A percentile compares a stretch with the other conserved stretches of the same genome.
These are phyloP conservation scores for Xenopus laevis DNA, from an alignment of 2,113 vertebrate species.

Conservation along the genomic window DNA sequence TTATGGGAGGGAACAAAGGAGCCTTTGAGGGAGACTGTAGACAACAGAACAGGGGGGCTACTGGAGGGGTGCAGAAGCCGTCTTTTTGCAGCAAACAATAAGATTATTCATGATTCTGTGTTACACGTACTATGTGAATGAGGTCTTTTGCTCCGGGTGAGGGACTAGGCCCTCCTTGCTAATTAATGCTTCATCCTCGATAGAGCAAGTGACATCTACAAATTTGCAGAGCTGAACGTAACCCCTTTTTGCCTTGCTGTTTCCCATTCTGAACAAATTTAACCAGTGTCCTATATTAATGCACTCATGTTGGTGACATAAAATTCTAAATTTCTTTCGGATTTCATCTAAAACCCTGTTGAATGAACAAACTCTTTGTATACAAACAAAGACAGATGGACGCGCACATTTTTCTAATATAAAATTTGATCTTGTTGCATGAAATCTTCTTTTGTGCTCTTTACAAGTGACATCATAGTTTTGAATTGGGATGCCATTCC, in stretches of 20 bases:
- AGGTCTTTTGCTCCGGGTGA: constrained; percentile 13
- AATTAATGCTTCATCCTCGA: constrained; percentile 30
- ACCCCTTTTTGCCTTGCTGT: background rate
- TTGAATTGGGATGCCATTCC: too few species aligned
- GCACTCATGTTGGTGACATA: too few species aligned
- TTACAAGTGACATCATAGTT: too few species aligned
- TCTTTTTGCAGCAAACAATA: constrained; percentile 27
- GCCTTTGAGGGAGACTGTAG: constrained; percentile 23
- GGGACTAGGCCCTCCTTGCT: constrained; percentile 14
- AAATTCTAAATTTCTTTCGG: too few species aligned
- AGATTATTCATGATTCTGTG: constrained; percentile 30
- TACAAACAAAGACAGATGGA: too few species aligned
- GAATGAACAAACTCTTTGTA: too few species aligned
- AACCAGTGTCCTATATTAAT: too few species aligned
- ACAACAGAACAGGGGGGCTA: constrained; percentile 19
- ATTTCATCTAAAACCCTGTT: too few species aligned
- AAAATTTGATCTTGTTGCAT: too few species aligned
- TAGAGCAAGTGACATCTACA: constrained; percentile 26
- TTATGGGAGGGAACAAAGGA: constrained; percentile 37
- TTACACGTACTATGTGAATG: constrained; percentile 33
- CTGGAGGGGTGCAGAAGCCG: constrained; percentile 25
- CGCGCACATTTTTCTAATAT: too few species aligned
- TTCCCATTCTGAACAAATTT: too few species aligned
- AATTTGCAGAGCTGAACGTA: background rate
- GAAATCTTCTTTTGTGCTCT: too few species aligned